Base-by-base conservation (phyloP, 2,888 invertebrate species). In the Cremastinae sp. region DNA sequence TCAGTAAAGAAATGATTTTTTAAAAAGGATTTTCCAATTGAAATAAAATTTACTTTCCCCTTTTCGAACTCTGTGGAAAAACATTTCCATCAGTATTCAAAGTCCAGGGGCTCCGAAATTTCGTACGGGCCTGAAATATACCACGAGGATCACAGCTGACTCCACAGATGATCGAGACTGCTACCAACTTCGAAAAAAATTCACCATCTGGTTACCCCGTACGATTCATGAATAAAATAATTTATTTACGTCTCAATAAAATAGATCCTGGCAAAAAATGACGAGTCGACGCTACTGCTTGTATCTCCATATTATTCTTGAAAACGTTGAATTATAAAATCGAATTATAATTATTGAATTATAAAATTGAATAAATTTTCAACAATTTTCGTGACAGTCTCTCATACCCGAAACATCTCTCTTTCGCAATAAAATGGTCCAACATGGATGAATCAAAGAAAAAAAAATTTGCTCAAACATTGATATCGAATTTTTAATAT, bases 141-240 rank as follows among this genome's bases (percentile, higher is more conserved):
- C 61, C 59, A 49, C 37, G 8, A 12, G 9, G 14, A 56, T 62
- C 73, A 85, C 87, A 87, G 87, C 87, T 87, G 87, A 87, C 83
- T 83, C 83, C 20, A 64, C 87, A 87, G 85, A 87, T 87, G 87
- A 87, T 87, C 84, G 83, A 20, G 79, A 83, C 68, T 22, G 72
- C 37, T 18, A 80, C 76, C 84, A 87, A 86, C 84, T 2, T 45
- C n/a, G 0, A 1, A 0, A 4, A 37, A 55, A 58, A 62, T 80
- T 73, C 73, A 59, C 66, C 28, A 58, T 43, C 7, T 9, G 8
- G 10, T 53, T 47, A 66, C 47, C 35, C 20, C 12, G n/a, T 16
- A 49, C 47, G 20, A 16, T n/a, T 12, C 2, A 14, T 22, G 9
- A 7, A 3, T 8, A 49, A 41, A 35, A 55, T 16, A 10, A n/a